phyloP scores from a whole-genome alignment of 2,888 invertebrate species.

The Volucella inflata region DNA sequence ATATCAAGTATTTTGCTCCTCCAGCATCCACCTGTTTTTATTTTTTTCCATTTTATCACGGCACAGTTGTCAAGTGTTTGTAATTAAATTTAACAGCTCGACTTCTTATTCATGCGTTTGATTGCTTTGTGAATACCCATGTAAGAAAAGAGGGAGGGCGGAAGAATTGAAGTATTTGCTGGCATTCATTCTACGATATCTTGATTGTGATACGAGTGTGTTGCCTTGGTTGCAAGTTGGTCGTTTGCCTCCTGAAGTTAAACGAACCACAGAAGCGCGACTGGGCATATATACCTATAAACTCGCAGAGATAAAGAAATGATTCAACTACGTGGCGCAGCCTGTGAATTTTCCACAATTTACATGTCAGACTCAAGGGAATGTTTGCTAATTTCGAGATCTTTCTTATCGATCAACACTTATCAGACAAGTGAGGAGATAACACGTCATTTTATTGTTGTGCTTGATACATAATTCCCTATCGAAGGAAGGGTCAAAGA shows the following conservation, averaged over 20 bases:
- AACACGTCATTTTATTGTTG: slow-evolving; percentile 38
- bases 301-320: background rate
- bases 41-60: background rate
- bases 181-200: too few relatives aligned
- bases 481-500: background rate
- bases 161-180: too few relatives aligned
- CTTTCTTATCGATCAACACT: background rate
- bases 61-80: slow-evolving; percentile 27
- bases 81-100: background rate
- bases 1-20: background rate
- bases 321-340: slow-evolving; percentile 16
- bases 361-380: background rate
- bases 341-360: background rate
- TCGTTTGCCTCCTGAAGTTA: background rate
- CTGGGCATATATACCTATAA: background rate
- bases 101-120: background rate
- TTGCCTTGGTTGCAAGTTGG: background rate
- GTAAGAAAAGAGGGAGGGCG: too few relatives aligned
- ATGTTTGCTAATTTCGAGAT: background rate
- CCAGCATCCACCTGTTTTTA: slow-evolving; percentile 37
- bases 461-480: slow-evolving; percentile 6
- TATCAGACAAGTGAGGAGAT: slow-evolving; percentile 31
- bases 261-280: too few relatives aligned
- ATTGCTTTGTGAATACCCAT: background rate
- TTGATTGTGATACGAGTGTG: too few relatives aligned